Base-by-base conservation (phyloP, 2,888 invertebrate species). In the Dexiosoma caninum region DNA sequence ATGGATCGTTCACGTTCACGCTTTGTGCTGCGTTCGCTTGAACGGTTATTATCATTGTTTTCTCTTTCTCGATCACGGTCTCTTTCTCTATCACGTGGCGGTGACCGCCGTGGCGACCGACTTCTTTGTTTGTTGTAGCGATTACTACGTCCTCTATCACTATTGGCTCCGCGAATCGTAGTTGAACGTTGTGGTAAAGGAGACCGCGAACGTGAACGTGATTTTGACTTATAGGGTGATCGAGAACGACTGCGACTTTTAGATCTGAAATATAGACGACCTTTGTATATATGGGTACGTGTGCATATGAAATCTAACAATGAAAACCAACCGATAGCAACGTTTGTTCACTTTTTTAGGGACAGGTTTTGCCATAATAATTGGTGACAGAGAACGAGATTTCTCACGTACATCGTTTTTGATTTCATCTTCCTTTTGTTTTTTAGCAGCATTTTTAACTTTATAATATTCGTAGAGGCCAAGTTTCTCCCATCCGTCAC, bases 401-500 rank as follows among this genome's bases (percentile, higher is more conserved):
- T 92, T 93, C 79, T 93, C 92, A 76, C 96, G 91, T 57, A 92
- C 87, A 14, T 96, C 96, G 64, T 93, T 92, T 19, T 92, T 92
- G 71, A 97, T 93, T 67, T 95, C 95, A 82, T 96, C 96, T 86
- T 97, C 96, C 88, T 97, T 97, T 87, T 95, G 94, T 87, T 96
- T 96, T 84, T 95, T 94, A 1, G 98, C 97, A 78, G 94, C 93
- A 89, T 97, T 96, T 91, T 99, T 99, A 6, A 97, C 97, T 91
- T 97, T 97, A 91, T 97, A 98, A 91, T 98, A 99, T 91, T 99
- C 99, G 90, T 98, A 98, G 70, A 99, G 92, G 82, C 98, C 98
- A 87, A 98, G 92, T 90, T 97, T 97, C 90, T 99, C 99, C 99
- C 99, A 99, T 32, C 99, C 99, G 90, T 99, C 98, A 90, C 95